A percentile compares a stretch with the other conserved stretches of the same genome.
Evolutionary conservation across 1,140 invertebrate species (phyloP).

Genomic region (Leptinotarsa lineolata): DNA sequence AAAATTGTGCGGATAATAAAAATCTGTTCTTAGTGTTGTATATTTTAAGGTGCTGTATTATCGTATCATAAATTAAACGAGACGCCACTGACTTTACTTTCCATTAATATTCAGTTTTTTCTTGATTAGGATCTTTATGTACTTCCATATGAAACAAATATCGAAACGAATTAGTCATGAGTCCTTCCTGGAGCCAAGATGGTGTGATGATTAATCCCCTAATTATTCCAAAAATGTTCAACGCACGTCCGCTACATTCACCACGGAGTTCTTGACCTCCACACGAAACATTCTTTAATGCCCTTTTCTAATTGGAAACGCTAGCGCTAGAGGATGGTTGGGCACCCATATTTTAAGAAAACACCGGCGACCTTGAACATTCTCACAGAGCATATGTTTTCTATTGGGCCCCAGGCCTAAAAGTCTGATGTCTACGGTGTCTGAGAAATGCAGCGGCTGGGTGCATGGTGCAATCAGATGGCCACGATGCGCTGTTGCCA

Average conservation of each 20-base stretch:
- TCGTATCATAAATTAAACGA: too few relatives aligned
- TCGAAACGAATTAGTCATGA: too few relatives aligned
- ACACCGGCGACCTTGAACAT: constrained; percentile 14
- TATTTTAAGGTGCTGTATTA: too few relatives aligned
- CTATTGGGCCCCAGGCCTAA: constrained; percentile 8
- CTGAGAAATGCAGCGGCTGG: neutral
- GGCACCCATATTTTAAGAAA: neutral
- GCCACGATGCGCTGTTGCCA: neutral
- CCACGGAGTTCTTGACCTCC: neutral
- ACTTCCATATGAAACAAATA: too few relatives aligned
- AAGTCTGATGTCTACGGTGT: constrained; percentile 10
- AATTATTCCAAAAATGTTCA: neutral
- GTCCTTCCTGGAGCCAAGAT: too few relatives aligned
- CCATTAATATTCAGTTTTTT: too few relatives aligned
- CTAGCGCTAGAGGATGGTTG: neutral
- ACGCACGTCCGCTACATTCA: neutral
- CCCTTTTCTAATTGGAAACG: too few relatives aligned
- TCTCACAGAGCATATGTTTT: constrained; percentile 19
- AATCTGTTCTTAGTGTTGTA: too few relatives aligned
- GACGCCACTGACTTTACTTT: too few relatives aligned
- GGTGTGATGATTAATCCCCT: neutral
- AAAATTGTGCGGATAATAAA: too few relatives aligned
- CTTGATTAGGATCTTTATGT: too few relatives aligned
- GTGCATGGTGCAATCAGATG: neutral
- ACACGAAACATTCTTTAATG: too few relatives aligned